Conservation (phyloP, 2,888 invertebrate species). For the Tholera decimalis region DNA sequence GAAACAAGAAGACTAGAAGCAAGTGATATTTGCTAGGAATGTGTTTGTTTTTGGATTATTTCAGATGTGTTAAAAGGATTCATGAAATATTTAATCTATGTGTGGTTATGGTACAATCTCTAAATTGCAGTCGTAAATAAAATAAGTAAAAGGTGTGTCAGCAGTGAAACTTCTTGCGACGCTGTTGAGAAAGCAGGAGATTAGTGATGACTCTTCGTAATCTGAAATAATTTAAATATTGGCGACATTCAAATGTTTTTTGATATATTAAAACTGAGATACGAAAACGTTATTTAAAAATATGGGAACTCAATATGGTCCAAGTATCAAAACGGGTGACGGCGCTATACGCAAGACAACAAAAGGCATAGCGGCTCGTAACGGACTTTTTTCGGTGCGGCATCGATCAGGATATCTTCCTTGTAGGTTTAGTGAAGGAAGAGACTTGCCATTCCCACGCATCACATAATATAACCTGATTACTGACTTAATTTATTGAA, state of each 20-base stretch:
- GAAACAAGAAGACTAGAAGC: too few species aligned
- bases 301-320: background rate
- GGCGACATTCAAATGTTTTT: background rate
- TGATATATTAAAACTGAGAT: background rate
- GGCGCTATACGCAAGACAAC: slow-evolving; percentile 73
- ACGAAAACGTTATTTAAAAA: background rate
- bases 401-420: slow-evolving; percentile 84
- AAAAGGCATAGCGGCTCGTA: slow-evolving; percentile 86
- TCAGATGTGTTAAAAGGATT: too few species aligned
- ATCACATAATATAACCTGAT: slow-evolving; percentile 64
- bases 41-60: too few species aligned
- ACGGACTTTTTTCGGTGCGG: slow-evolving; percentile 85
- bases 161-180: too few species aligned
- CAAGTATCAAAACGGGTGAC: slow-evolving; percentile 73
- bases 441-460: slow-evolving; percentile 82
- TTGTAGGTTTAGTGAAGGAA: slow-evolving; percentile 77
- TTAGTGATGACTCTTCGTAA: too few species aligned
- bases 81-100: too few species aligned
- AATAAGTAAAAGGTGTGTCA: too few species aligned
- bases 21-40: too few species aligned
- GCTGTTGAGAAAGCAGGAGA: too few species aligned
- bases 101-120: too few species aligned
- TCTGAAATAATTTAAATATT: background rate
- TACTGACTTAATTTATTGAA: slow-evolving; percentile 52
- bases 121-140: too few species aligned